Conservation (phyloP, 2,797 vertebrate genomes). For the Lacerta bilineata region DNA sequence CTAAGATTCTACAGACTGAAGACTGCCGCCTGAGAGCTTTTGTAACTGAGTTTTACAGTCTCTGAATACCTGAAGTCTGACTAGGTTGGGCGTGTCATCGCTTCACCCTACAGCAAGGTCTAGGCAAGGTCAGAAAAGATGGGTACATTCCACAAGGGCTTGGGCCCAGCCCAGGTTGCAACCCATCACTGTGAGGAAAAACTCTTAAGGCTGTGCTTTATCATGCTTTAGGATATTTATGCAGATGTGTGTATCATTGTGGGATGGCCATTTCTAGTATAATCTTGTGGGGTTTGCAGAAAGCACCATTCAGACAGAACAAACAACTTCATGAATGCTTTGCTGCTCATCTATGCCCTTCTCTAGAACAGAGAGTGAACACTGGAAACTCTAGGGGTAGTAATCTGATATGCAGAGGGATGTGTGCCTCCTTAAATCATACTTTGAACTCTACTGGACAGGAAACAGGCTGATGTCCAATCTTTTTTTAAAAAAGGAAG, state of each 20-base stretch:
- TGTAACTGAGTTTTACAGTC: neutral
- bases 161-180: neutral
- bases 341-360: too few relatives aligned
- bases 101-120: neutral
- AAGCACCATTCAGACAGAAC: neutral
- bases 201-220: neutral
- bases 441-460: neutral
- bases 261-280: neutral
- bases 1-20: neutral
- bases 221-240: neutral
- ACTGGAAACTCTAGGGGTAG: neutral
- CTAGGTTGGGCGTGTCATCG: neutral
- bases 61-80: neutral
- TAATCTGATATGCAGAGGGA: neutral
- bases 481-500: neutral
- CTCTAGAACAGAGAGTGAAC: neutral
- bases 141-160: neutral
- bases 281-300: neutral
- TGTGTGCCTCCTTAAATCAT: neutral
- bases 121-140: neutral
- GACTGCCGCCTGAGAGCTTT: neutral
- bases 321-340: neutral
- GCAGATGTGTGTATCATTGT: neutral
- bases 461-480: neutral
- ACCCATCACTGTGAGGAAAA: neutral